phyloP scores from a whole-genome alignment of 2,797 vertebrate species.

The Pachyuromys duprasi region DNA sequence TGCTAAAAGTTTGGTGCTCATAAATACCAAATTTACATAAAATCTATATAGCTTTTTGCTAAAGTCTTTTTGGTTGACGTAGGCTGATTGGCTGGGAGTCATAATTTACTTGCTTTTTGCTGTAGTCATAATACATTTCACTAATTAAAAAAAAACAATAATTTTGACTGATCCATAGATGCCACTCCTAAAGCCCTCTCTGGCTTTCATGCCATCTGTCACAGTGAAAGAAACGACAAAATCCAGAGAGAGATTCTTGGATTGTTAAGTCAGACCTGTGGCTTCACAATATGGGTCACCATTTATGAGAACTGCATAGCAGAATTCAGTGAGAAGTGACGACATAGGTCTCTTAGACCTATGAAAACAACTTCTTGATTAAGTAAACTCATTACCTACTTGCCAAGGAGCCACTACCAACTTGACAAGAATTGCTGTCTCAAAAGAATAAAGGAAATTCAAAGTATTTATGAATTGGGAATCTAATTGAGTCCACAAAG shows the following conservation, averaged over 20 bases:
- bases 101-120: conserved; percentile 55
- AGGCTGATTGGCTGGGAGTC: conserved; percentile 65
- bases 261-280: neutral
- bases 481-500: neutral
- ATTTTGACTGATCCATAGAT: neutral
- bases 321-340: conserved; percentile 20
- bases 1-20: conserved; percentile 83
- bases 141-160: conserved; percentile 60
- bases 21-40: conserved; percentile 86
- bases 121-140: conserved; percentile 22
- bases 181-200: neutral
- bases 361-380: neutral
- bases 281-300: conserved; percentile 4
- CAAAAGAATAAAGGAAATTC: neutral
- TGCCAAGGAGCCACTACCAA: neutral
- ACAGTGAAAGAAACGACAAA: neutral
- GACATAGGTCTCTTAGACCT: neutral
- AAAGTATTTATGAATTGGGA: neutral
- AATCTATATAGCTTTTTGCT: conserved; percentile 78
- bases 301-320: neutral
- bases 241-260: neutral
- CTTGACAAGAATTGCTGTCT: conserved; percentile 3
- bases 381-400: conserved; percentile 23
- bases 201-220: neutral
- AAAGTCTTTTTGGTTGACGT: conserved; percentile 74